These are phyloP conservation scores for Tyrannus savana DNA, from an alignment of 2,113 vertebrate genomes.

Conservation along the genomic window DNA sequence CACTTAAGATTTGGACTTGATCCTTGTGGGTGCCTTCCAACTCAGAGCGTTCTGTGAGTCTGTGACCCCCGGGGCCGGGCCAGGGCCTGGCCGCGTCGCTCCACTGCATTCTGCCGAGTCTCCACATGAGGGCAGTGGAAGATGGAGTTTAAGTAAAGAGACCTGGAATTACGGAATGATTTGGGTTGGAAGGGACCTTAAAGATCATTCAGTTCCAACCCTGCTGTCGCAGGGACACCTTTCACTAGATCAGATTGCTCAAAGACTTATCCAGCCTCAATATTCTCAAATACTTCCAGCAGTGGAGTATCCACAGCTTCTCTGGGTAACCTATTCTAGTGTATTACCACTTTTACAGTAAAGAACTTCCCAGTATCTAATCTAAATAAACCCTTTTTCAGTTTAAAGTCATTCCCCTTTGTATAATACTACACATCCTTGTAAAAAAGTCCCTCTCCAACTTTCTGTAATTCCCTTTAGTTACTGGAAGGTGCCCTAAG, in stretches of 20 bases:
- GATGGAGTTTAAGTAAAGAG: background rate
- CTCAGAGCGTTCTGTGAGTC: background rate
- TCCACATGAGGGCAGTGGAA: constrained; percentile 61
- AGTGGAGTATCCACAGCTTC: background rate
- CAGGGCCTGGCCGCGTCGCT: background rate
- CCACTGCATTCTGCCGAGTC: background rate
- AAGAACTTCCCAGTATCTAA: background rate
- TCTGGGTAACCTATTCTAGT: background rate
- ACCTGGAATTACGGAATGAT: rapidly evolving
- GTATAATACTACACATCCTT: background rate
- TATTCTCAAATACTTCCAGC: background rate
- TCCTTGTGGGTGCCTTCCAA: background rate
- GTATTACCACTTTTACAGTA: background rate
- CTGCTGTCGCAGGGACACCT: background rate
- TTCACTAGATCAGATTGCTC: background rate
- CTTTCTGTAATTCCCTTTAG: background rate
- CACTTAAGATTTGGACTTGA: background rate
- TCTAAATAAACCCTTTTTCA: background rate
- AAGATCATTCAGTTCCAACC: rapidly evolving
- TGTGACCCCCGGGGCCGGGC: background rate
- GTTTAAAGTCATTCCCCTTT: background rate
- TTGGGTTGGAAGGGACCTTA: background rate
- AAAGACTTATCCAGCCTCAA: background rate
- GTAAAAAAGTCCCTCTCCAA: background rate
- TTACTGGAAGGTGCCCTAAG: background rate